Evolutionary conservation across 2,888 invertebrate species (phyloP).

Genomic region (Melieria crassipennis): DNA sequence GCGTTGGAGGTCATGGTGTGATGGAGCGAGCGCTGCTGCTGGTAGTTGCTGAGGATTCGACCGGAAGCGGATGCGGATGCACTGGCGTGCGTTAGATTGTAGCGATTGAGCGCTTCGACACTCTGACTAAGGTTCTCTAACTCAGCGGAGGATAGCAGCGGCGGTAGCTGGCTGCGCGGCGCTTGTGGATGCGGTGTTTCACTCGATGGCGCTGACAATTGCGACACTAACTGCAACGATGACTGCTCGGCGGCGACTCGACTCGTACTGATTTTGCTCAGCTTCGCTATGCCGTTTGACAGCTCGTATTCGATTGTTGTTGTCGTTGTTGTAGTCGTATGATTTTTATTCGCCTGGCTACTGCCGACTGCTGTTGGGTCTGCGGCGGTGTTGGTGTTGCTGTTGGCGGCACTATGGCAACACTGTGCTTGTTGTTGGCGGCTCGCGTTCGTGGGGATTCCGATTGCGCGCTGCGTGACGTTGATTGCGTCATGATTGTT

Average conservation of each 20-base stretch:
- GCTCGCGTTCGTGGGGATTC: conserved; percentile 40
- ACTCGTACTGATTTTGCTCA: conserved; percentile 63
- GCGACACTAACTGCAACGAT: conserved; percentile 34
- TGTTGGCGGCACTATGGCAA: conserved; percentile 14
- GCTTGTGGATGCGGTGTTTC: conserved; percentile 43
- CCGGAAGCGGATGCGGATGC: background rate
- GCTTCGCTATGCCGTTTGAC: conserved; percentile 57
- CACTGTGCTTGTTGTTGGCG: background rate
- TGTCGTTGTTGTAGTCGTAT: conserved; percentile 61
- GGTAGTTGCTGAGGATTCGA: background rate
- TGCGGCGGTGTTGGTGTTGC: conserved; percentile 29
- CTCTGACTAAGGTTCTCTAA: conserved; percentile 42
- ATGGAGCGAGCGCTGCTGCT: conserved; percentile 36
- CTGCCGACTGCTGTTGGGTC: conserved; percentile 40
- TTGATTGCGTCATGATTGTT: conserved; percentile 44
- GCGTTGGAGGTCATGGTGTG: conserved; percentile 33
- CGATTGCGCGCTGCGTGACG: conserved; percentile 37
- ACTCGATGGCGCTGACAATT: conserved; percentile 17
- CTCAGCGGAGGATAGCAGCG: conserved; percentile 40
- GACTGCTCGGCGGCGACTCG: conserved; percentile 54
- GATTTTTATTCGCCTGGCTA: conserved; percentile 54
- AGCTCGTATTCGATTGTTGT: conserved; percentile 63
- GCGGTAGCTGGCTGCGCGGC: conserved; percentile 34
- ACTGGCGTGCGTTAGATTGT: background rate
- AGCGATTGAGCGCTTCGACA: conserved; percentile 28